Base-by-base conservation (phyloP, 2,888 invertebrate genomes). In the Arctia plantaginis region DNA sequence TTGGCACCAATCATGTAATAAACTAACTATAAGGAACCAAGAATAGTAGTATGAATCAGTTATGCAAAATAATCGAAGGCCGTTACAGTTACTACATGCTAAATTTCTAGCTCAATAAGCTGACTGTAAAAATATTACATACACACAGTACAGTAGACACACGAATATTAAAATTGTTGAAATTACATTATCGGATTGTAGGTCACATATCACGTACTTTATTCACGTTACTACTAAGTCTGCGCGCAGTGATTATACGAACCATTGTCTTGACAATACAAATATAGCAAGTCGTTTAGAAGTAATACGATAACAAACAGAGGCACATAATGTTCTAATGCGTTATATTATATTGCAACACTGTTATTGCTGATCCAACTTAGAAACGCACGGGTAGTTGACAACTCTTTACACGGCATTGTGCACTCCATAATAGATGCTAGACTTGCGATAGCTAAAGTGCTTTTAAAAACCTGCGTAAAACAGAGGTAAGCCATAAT, bases 11-110 rank as follows among this genome's bases (percentile, higher is more conserved):
- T 67, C 69, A 13, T 39, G 65, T 66, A 55, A 44, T 51, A 65
- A 71, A 69, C n/a, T 55, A 74, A 73, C 39, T 35, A 51, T 65
- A 55, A 41, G 66, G 59, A 35, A 71, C 69, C 72, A 79, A 76
- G 75, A 80, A 73, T 81, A 83, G 77, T 74, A n/a, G 75, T 64
- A 70, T 81, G 84, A 83, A 79, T 77, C 84, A 83, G 82, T 83
- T 78, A 81, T 79, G 84, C 79, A 77, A 74, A 77, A 71, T 83
- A 83, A 85, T 85, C 84, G 84, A 85, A 83, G 83, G 84, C 79
- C 84, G 69, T 59, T 23, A 76, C 80, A 27, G 66, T 81, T 82
- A 74, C 75, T 27, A 71, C 77, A 80, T 67, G 79, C 71, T 59
- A 68, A 41, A 64, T 80, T 78, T 74, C 67, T 77, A 81, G 77